Base-by-base conservation (phyloP, 2,797 vertebrate genomes). In the Muraenolepis orangiensis region DNA sequence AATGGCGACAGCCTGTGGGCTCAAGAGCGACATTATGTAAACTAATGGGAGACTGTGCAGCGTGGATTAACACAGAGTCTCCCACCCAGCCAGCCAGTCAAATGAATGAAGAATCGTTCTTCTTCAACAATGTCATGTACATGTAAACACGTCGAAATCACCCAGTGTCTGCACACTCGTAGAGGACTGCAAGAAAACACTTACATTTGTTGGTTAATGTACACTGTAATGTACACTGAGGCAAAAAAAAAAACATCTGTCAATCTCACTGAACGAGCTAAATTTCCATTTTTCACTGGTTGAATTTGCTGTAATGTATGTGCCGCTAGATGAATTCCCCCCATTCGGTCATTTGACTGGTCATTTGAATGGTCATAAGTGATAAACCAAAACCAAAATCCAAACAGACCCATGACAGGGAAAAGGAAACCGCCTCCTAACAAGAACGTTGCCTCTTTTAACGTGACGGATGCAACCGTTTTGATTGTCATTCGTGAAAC, bases 11-110 rank as follows among this genome's bases (percentile, higher is more conserved):
- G 87, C 83, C 84, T 88, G 81, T 72, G 75, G 86, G 87, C 88
- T 89, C 90, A 90, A 93, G 90, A 91, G 87, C 85, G 81, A 88
- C 86, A 93, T 94, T 93, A 94, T 90, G 91, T 92, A 94, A 95
- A 91, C 78, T 57, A 57, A 57, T 57, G 20, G 20, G 46, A 51
- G 87, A 83, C 81, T 91, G 93, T 91, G 91, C 89, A 82, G 89
- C 80, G 85, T 74, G 72, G 85, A 81, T 88, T 87, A 86, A 88
- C 87, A 90, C 80, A 84, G 87, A 80, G 12, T 57, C 51, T 2
- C 51, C 51, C 51, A 51, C 3, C 46, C 4, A 57, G 20, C 51
- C 51, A 57, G 20, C 51, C 13, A 23, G 32, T 8, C 87, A 91
- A 91, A 93, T 90, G 89, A 91, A 90, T 85, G 87, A 86, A 4